phyloP scores from a whole-genome alignment of 2,113 vertebrate genomes.

The Scophthalmus maximus region DNA sequence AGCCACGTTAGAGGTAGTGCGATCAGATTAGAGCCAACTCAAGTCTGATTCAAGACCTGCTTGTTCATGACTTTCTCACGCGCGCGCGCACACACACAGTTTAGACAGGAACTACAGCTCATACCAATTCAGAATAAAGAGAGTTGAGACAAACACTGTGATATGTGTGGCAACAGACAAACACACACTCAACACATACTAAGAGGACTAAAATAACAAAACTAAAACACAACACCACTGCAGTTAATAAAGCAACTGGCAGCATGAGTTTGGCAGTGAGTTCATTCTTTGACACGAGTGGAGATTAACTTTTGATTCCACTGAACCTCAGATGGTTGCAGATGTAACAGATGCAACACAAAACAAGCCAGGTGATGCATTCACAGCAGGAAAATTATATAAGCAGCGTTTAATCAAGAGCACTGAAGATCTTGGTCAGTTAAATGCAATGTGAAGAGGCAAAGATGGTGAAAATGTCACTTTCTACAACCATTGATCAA shows the following conservation, averaged over 20 bases:
- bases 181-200: too few relatives aligned
- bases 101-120: not conserved
- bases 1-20: not conserved
- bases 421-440: too few relatives aligned
- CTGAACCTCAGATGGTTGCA: too few relatives aligned
- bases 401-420: too few relatives aligned
- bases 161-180: not conserved
- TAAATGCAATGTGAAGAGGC: not conserved
- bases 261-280: not conserved
- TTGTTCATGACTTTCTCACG: not conserved
- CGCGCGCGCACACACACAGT: not conserved
- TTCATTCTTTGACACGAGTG: not conserved
- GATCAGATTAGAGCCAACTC: not conserved
- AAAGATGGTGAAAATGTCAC: not conserved
- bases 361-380: too few relatives aligned
- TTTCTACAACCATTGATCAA: not conserved
- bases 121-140: not conserved
- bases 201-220: too few relatives aligned
- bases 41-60: constrained; percentile 1
- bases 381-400: too few relatives aligned
- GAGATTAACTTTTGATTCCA: not conserved
- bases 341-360: too few relatives aligned
- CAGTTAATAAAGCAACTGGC: too few relatives aligned
- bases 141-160: not conserved
- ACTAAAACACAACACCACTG: too few relatives aligned